Evolutionary conservation across 2,888 invertebrate species (phyloP).

Genomic region (Piscicola geometra): DNA sequence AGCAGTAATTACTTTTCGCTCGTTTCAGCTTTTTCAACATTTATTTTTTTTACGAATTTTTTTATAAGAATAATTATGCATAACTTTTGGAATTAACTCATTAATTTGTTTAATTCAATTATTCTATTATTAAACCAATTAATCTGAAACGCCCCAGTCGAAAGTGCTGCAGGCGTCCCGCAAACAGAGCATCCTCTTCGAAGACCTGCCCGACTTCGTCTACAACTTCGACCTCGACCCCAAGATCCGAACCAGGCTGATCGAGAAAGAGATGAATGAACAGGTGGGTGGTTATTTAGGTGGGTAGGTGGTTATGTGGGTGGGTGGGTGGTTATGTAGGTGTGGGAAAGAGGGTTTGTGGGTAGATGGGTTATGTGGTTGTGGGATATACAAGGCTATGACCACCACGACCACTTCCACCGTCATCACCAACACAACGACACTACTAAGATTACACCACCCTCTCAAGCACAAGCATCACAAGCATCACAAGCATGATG

Average conservation of each 20-base stretch:
- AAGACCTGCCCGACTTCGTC: constrained; percentile 72
- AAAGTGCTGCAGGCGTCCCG: constrained; percentile 38
- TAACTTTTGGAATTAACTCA: background rate
- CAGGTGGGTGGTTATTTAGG: background rate
- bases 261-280: constrained; percentile 95
- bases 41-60: background rate
- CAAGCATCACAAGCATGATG: no score
- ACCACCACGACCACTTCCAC: no score
- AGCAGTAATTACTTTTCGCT: no score
- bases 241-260: constrained; percentile 72
- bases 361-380: no score
- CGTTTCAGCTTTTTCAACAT: no score
- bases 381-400: no score
- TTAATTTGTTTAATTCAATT: background rate
- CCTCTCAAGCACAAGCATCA: no score
- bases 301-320: background rate
- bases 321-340: no score
- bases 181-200: constrained; percentile 62
- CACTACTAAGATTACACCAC: no score
- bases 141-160: no score
- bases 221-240: constrained; percentile 54
- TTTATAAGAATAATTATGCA: background rate
- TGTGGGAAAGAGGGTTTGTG: no score
- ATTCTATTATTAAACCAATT: background rate
- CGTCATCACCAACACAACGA: no score